Conservation (phyloP, 2,888 invertebrate species). For the Platycheirus albimanus region DNA sequence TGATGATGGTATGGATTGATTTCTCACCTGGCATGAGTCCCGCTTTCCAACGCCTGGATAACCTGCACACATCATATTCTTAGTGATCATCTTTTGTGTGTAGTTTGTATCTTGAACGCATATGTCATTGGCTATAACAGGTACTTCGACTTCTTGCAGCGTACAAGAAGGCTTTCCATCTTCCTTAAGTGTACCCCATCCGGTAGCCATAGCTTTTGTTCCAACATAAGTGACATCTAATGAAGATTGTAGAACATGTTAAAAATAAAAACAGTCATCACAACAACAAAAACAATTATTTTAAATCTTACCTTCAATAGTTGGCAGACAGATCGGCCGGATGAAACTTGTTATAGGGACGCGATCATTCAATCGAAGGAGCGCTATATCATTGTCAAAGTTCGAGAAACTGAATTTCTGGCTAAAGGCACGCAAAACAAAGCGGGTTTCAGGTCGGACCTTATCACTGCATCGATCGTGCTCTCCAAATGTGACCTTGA, state of each 20-base stretch:
- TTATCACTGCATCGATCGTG: conserved; percentile 92
- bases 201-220: conserved; percentile 89
- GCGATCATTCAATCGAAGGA: conserved; percentile 90
- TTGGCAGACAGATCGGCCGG: conserved; percentile 92
- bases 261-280: background rate
- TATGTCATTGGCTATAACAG: conserved; percentile 85
- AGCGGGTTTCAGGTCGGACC: conserved; percentile 89
- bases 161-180: conserved; percentile 93
- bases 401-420: conserved; percentile 93
- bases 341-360: conserved; percentile 91
- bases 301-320: conserved; percentile 84
- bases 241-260: conserved; percentile 57
- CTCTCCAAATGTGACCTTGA: conserved; percentile 94
- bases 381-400: conserved; percentile 94
- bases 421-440: conserved; percentile 89
- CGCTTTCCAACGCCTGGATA: conserved; percentile 88
- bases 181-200: conserved; percentile 94
- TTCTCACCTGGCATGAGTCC: conserved; percentile 91
- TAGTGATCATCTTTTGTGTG: conserved; percentile 91
- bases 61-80: conserved; percentile 95
- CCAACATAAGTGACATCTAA: conserved; percentile 88
- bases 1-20: too few species aligned
- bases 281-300: conserved; percentile 13
- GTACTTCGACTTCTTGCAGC: conserved; percentile 93
- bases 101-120: conserved; percentile 90